These are phyloP conservation scores for Pterobdella sp. DNA, from an alignment of 2,888 invertebrate species.

Conservation along the genomic window DNA sequence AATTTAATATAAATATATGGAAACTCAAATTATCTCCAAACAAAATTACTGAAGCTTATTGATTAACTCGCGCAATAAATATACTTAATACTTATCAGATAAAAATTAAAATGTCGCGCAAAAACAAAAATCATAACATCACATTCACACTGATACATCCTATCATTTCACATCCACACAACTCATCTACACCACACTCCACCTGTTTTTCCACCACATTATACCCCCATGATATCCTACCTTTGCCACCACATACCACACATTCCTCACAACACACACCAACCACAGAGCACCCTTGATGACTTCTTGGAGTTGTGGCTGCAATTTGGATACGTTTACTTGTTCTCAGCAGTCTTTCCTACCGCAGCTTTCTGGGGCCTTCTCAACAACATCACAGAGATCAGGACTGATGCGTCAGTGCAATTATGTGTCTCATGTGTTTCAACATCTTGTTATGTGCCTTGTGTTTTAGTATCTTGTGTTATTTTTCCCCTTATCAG, in stretches of 20 bases:
- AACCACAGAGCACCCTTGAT: conserved; percentile 62
- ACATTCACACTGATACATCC: background rate
- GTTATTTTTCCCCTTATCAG: no score
- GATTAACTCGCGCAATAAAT: no score
- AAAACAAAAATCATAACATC: background rate
- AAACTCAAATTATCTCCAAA: no score
- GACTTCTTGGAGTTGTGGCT: conserved; percentile 71
- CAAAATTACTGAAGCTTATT: no score
- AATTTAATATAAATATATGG: no score
- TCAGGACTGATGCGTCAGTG: conserved; percentile 60
- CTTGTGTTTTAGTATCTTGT: no score
- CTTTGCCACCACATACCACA: background rate
- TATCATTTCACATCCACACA: background rate
- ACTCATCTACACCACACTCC: background rate
- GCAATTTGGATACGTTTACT: conserved; percentile 70
- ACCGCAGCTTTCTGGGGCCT: conserved; percentile 68
- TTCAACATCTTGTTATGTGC: no score
- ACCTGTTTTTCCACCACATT: no score
- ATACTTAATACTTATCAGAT: no score
- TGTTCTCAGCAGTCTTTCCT: conserved; percentile 70
- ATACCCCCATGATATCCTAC: no score
- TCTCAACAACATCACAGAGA: conserved; percentile 66
- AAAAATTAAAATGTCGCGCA: no score
- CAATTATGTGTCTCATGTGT: background rate
- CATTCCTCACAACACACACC: background rate